These are phyloP conservation scores for Drosophila athabasca DNA, from an alignment of 1,140 invertebrate species.

Conservation along the genomic window DNA sequence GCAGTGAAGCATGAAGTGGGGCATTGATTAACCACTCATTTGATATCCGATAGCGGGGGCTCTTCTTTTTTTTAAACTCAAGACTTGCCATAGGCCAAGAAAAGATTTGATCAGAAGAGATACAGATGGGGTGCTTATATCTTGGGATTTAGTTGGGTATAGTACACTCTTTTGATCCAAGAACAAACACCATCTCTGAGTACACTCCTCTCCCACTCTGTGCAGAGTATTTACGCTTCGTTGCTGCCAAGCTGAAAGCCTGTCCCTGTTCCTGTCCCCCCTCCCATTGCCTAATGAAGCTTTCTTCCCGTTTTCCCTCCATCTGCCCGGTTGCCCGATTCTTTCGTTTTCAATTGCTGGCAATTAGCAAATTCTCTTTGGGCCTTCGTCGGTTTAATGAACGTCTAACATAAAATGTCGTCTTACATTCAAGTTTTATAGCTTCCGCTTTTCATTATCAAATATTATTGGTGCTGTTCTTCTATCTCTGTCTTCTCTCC, in stretches of 20 bases:
- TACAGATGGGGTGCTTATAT: no score
- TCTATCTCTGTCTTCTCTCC: constrained; percentile 12
- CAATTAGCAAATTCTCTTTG: constrained; percentile 72
- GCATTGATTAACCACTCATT: constrained; percentile 24
- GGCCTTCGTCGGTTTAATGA: constrained; percentile 18
- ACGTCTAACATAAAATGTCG: constrained; percentile 44
- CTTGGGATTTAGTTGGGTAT: no score
- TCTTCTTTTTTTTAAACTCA: neutral
- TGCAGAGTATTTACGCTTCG: constrained; percentile 10
- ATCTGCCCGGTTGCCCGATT: neutral
- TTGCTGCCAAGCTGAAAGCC: neutral
- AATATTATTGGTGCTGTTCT: constrained; percentile 71
- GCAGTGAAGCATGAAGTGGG: constrained; percentile 12
- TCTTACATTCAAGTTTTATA: constrained; percentile 58
- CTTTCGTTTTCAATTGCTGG: constrained; percentile 59
- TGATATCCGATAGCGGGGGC: constrained; percentile 2
- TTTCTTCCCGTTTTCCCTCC: constrained; percentile 23
- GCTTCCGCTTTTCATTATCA: constrained; percentile 81
- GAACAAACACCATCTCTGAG: no score
- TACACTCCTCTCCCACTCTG: no score
- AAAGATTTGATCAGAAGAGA: no score
- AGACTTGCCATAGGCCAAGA: no score
- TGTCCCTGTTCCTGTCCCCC: neutral
- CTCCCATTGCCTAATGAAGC: constrained; percentile 43
- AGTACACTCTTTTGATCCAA: no score